These are phyloP conservation scores for Dilophus febrilis DNA, from an alignment of 2,888 invertebrate species.

Conservation along the genomic window DNA sequence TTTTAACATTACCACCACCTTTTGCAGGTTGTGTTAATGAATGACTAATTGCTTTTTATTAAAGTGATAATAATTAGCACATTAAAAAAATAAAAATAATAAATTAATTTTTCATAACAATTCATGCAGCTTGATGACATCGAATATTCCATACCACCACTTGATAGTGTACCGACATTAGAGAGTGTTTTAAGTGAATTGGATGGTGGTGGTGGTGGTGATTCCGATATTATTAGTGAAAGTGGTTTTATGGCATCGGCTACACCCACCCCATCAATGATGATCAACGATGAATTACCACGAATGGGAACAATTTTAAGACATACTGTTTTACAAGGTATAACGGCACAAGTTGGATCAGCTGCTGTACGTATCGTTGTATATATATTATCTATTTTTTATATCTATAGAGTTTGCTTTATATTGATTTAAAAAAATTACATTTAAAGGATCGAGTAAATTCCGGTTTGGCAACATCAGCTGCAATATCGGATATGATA, in stretches of 20 bases:
- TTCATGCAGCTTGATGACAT: slow-evolving; percentile 69
- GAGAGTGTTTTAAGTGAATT: slow-evolving; percentile 68
- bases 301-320: slow-evolving; percentile 48
- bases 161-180: slow-evolving; percentile 55
- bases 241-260: slow-evolving; percentile 22
- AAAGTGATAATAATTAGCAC: too few relatives aligned
- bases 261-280: slow-evolving; percentile 29
- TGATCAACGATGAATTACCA: slow-evolving; percentile 18
- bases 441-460: slow-evolving; percentile 59
- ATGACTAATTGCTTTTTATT: too few relatives aligned
- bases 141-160: slow-evolving; percentile 64
- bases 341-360: slow-evolving; percentile 74
- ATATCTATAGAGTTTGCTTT: too few relatives aligned
- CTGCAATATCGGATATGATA: slow-evolving; percentile 61
- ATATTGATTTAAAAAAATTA: too few relatives aligned
- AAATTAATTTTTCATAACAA: too few relatives aligned
- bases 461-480: slow-evolving; percentile 74
- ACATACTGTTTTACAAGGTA: slow-evolving; percentile 68
- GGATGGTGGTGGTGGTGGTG: slow-evolving; percentile 38
- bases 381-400: not conserved
- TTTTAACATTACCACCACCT: not conserved
- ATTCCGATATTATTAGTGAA: slow-evolving; percentile 37
- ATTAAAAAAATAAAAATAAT: too few relatives aligned
- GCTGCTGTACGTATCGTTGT: slow-evolving; percentile 61
- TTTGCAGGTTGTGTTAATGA: too few relatives aligned